phyloP scores from a whole-genome alignment of 2,888 invertebrate species.

The Hymenopus coronatus region DNA sequence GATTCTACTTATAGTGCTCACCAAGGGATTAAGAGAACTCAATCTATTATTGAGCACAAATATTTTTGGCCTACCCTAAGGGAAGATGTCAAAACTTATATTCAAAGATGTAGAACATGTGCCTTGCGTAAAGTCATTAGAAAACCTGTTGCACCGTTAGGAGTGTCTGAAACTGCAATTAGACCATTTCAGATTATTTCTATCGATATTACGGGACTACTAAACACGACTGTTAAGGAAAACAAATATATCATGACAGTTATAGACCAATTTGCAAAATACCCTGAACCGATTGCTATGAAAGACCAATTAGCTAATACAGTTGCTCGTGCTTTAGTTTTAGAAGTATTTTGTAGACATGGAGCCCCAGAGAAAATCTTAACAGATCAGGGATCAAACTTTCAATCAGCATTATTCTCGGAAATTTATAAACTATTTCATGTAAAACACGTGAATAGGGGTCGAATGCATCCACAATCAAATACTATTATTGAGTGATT shows the following conservation, averaged over 20 bases:
- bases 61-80: not conserved
- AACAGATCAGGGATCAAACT: slow-evolving; percentile 37
- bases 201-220: slow-evolving; percentile 35
- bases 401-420: slow-evolving; percentile 32
- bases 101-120: not conserved
- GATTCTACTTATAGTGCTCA: not conserved
- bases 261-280: slow-evolving; percentile 35
- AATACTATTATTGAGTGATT: not conserved
- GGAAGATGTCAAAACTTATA: not conserved
- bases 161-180: not conserved
- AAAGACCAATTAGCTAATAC: slow-evolving; percentile 35
- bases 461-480: no score
- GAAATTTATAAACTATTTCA: slow-evolving; percentile 17
- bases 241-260: slow-evolving; percentile 37
- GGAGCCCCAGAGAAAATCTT: slow-evolving; percentile 32
- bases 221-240: slow-evolving; percentile 24
- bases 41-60: not conserved
- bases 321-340: slow-evolving; percentile 32
- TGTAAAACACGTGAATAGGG: slow-evolving; percentile 7
- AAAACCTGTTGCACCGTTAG: not conserved
- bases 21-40: not conserved
- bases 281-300: slow-evolving; percentile 36
- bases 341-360: slow-evolving; percentile 33
- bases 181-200: not conserved
- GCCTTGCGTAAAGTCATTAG: not conserved